A percentile compares a stretch with the other conserved stretches of the same genome.
These are phyloP conservation scores for Paedocypris micromegethes DNA, from an alignment of 2,797 vertebrate species.

Conservation along the genomic window DNA sequence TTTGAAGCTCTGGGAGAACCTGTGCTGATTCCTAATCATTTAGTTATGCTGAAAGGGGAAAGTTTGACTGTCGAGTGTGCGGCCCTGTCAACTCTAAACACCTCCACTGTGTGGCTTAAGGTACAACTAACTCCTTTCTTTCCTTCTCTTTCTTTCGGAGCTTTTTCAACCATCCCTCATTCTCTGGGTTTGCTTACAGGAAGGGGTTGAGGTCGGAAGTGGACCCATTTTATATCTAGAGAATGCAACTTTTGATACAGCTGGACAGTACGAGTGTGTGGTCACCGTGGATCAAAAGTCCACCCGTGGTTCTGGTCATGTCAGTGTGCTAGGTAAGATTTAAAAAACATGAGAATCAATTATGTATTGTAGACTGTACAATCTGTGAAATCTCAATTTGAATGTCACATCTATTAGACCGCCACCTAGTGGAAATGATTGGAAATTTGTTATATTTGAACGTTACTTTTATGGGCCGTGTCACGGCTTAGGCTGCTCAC, in stretches of 20 bases:
- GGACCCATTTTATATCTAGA: conserved; percentile 66
- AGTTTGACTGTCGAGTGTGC: conserved; percentile 68
- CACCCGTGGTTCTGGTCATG: conserved; percentile 68
- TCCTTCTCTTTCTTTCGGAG: too few species aligned
- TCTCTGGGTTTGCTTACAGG: conserved; percentile 57
- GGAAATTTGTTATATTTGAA: too few species aligned
- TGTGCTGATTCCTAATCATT: conserved; percentile 64
- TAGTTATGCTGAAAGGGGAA: conserved; percentile 64
- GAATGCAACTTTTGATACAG: conserved; percentile 67
- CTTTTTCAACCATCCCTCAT: background rate
- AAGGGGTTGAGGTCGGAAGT: conserved; percentile 57
- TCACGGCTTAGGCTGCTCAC: too few species aligned
- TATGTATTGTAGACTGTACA: too few species aligned
- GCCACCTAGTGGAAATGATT: too few species aligned
- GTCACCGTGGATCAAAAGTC: conserved; percentile 72
- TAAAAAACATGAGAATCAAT: too few species aligned
- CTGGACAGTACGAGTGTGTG: conserved; percentile 75
- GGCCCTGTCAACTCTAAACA: conserved; percentile 68
- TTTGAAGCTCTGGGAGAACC: conserved; percentile 70
- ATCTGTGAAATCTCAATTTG: too few species aligned
- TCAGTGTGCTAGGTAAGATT: conserved; percentile 81
- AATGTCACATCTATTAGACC: too few species aligned
- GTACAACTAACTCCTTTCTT: too few species aligned
- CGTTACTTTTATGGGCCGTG: too few species aligned
- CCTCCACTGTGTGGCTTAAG: conserved; percentile 67